phyloP scores from a whole-genome alignment of 1,140 invertebrate species.

The Eulimnadia texana region DNA sequence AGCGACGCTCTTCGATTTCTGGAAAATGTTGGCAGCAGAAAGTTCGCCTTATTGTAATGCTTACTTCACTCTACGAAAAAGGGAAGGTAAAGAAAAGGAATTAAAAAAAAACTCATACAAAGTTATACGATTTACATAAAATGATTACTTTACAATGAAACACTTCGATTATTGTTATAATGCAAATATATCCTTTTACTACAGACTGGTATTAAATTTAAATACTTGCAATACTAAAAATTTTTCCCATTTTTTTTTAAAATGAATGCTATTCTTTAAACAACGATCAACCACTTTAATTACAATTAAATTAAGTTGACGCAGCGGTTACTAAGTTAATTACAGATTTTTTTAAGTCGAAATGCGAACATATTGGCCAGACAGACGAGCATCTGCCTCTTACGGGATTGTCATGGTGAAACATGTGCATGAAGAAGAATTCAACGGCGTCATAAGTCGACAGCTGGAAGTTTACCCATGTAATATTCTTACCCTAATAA shows the following conservation, averaged over 20 bases:
- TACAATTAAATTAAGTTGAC: too few relatives aligned
- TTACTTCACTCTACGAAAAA: constrained; percentile 19
- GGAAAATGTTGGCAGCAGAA: constrained; percentile 41
- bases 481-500: neutral
- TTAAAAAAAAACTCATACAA: neutral
- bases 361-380: neutral
- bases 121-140: neutral
- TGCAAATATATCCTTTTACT: neutral
- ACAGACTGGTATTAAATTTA: neutral
- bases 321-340: too few relatives aligned
- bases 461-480: neutral
- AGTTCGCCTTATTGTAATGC: constrained; percentile 36
- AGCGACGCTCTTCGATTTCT: constrained; percentile 39
- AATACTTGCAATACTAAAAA: neutral
- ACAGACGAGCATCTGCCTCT: neutral
- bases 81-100: constrained; percentile 4
- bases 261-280: too few relatives aligned
- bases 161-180: neutral
- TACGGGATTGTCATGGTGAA: neutral
- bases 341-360: too few relatives aligned
- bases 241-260: too few relatives aligned
- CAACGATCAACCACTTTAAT: too few relatives aligned
- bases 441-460: neutral
- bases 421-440: neutral
- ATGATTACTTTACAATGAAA: neutral